Base-by-base conservation (phyloP, 1,140 invertebrate genomes). In the Bombus terrestris region DNA sequence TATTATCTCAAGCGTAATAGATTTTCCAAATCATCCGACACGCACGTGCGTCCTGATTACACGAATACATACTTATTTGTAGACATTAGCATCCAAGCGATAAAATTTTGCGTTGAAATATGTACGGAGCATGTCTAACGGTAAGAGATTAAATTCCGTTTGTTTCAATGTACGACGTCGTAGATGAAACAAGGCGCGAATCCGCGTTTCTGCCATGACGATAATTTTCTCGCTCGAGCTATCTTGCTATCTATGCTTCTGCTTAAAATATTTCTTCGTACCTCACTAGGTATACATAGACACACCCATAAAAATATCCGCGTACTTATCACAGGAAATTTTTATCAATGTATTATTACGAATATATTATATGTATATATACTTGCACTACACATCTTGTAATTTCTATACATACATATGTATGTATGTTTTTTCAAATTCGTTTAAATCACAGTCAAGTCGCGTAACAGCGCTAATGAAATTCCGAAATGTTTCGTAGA, bases 141-240 rank as follows among this genome's bases (percentile, higher is more conserved):
- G 79, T 35, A 79, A 68, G 37, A 81, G 84, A 81, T 85, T 85
- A 81, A 81, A 85, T 69, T 81, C 78, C 79, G 79, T 81, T 85
- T 81, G 78, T 85, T 59, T 66, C 71, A 25, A 75, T 47, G 57
- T 32, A 75, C 35, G 28, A 39, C 28, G 6, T n/a, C 69, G 59
- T 35, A 57, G 28, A 53, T 22, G 15, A 47, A 80, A 53, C 9
- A 39, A 72, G 69, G 13, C 25, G 43, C 15, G 13, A 32, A 71
- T 62, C 15, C 39, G n/a, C 37, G 59, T 43, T 72, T 57, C 75
- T 72, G 71, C 64, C 83, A 39, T 28, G 53, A 15, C n/a, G 64
- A 28, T 66, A 79, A 84, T 84, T 84, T 79, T n/a, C 28, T n/a
- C 59, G 12, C 59, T 62, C 59, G 10, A 28, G 3, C 59, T 28